These are phyloP conservation scores for Microtus montanus DNA, from an alignment of 2,113 vertebrate species.

Conservation along the genomic window DNA sequence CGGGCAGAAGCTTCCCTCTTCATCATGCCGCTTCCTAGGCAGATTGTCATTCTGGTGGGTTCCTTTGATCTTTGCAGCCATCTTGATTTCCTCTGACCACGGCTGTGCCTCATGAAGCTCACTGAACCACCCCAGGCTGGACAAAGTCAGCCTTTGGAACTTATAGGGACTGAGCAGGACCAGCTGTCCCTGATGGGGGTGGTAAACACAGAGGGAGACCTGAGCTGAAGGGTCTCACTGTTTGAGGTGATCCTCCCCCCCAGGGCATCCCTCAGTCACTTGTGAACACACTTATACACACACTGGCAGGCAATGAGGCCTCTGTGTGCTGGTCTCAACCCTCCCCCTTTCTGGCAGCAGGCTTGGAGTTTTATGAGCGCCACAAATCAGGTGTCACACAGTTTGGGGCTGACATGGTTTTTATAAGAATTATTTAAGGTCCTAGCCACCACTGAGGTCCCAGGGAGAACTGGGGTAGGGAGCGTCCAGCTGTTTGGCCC, in stretches of 20 bases:
- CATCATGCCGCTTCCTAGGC: not conserved
- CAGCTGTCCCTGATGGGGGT: not conserved
- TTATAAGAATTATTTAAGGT: conserved; percentile 73
- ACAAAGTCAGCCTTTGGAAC: not conserved
- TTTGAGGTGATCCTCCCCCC: not conserved
- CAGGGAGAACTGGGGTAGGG: conserved; percentile 6
- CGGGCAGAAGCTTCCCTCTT: too few species aligned
- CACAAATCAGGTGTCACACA: conserved; percentile 70
- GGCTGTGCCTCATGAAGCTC: not conserved
- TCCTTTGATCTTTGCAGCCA: not conserved
- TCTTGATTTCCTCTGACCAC: not conserved
- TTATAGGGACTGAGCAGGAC: too few species aligned
- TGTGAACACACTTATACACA: not conserved
- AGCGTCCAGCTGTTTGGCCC: conserved; percentile 3
- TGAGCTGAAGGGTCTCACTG: not conserved
- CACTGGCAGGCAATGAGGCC: not conserved
- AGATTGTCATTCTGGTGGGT: not conserved
- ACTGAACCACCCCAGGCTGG: not conserved
- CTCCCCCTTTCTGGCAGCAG: conserved; percentile 54
- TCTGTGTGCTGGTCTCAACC: not conserved
- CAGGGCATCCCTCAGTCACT: not conserved
- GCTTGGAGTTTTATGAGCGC: conserved; percentile 68
- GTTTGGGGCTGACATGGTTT: conserved; percentile 67
- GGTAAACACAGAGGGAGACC: not conserved
- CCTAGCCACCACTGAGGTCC: conserved; percentile 39